Base-by-base conservation (phyloP, 1,140 invertebrate genomes). In the Gonatopus flavifemur region DNA sequence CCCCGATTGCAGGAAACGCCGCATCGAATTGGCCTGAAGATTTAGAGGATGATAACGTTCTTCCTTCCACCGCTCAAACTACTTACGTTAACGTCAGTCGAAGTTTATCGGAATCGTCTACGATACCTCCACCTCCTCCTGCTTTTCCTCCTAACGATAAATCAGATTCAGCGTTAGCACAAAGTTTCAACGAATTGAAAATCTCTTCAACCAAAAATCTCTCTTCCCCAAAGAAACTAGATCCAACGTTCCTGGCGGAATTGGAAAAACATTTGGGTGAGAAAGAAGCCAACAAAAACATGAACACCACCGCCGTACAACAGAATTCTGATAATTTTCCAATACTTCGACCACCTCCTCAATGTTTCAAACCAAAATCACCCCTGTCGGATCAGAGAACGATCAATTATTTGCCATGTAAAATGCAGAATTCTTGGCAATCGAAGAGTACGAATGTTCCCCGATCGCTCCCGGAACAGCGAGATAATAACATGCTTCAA, bases 211-310 rank as follows among this genome's bases (percentile, higher is more conserved):
- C 55, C 16, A 25, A 43, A 0, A 66, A 61, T n/a, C 35, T 41
- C 19, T 45, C 39, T 0, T 64, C 69, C 0, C 57, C 66, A 0
- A 72, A 72, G 10, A 81, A 77, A 52, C 52, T 84, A n/a, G 83
- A 85, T 61, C 69, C 81, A 1, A 74, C 70, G 2, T 85, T 86
- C 39, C 70, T 86, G 5, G 80, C 80, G 0, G 84, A 86, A 54
- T 60, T 86, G 32, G 84, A 86, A 59, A 86, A 86, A 54, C 81
- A 81, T 52, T 66, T 86, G 19, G 80, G 79, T 0, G 72, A 77
- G 24, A 80, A 78, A 37, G 82, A 85, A 38, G 72, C 79, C 13
- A 48, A 56, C 31, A 70, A 83, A 47, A 81, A 82, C 60, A 80
- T 78, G 2, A 73, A 75, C 40, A 63, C 58, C 24, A 57, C 24